These are phyloP conservation scores for Eupithecia insigniata DNA, from an alignment of 2,888 invertebrate genomes.

Conservation along the genomic window DNA sequence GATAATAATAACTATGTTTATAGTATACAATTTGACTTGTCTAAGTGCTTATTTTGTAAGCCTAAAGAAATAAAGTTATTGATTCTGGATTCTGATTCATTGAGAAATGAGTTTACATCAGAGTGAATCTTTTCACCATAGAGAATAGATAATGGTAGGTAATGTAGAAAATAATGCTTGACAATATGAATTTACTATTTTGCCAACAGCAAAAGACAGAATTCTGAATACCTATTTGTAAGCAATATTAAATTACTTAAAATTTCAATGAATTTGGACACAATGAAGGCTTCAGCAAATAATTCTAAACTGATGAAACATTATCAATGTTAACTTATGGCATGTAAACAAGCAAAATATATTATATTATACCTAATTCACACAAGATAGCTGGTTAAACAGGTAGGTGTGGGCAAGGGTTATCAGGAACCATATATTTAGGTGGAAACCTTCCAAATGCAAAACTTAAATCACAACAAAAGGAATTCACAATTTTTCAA, in stretches of 20 bases:
- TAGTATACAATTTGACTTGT: no score
- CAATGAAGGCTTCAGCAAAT: background rate
- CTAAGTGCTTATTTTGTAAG: no score
- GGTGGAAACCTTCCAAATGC: background rate
- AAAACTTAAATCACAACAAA: no score
- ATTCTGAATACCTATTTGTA: background rate
- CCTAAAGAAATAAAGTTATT: no score
- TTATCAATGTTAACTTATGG: slow-evolving; percentile 19
- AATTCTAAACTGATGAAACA: background rate
- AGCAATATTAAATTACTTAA: background rate
- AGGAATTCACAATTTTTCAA: no score
- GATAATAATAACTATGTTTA: no score
- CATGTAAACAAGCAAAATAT: slow-evolving; percentile 24
- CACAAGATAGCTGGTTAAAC: slow-evolving; percentile 9
- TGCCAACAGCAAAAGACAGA: background rate
- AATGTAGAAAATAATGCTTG: background rate
- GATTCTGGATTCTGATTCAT: no score
- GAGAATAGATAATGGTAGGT: background rate
- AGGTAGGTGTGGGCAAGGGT: slow-evolving; percentile 3
- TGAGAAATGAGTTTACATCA: background rate
- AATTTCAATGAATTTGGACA: background rate
- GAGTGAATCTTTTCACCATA: no score
- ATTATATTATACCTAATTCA: background rate
- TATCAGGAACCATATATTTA: background rate
- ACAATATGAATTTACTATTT: background rate